Evolutionary conservation across 2,797 vertebrate genomes (phyloP).

Genomic region (Aselliscus stoliczkanus): DNA sequence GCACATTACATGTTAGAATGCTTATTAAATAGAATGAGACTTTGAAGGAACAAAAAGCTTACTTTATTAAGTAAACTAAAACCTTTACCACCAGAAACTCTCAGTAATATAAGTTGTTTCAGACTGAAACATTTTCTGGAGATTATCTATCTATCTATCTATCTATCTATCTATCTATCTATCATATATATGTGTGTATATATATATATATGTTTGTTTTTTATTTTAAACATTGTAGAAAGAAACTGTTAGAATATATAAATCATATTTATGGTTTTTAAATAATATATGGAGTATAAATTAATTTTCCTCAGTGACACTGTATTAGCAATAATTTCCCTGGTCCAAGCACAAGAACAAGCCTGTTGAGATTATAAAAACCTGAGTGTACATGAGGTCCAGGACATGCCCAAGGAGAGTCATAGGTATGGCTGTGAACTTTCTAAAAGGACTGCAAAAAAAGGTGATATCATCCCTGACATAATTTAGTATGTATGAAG

Average conservation of each 20-base stretch:
- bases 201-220: neutral
- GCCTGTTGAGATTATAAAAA: neutral
- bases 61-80: conserved; percentile 24
- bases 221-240: neutral
- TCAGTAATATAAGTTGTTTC: neutral
- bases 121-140: conserved; percentile 11
- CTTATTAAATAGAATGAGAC: neutral
- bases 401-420: neutral
- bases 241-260: neutral
- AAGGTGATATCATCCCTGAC: neutral
- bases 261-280: neutral
- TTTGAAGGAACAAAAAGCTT: neutral
- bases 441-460: neutral
- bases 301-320: neutral
- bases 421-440: neutral
- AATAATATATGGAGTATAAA: neutral
- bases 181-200: no score
- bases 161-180: no score
- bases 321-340: neutral
- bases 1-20: neutral
- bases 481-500: neutral
- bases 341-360: neutral
- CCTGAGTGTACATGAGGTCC: neutral
- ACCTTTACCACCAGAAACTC: neutral
- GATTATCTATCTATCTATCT: no score